phyloP scores from a whole-genome alignment of 2,888 invertebrate genomes.

The Rhyacophila evoluta region DNA sequence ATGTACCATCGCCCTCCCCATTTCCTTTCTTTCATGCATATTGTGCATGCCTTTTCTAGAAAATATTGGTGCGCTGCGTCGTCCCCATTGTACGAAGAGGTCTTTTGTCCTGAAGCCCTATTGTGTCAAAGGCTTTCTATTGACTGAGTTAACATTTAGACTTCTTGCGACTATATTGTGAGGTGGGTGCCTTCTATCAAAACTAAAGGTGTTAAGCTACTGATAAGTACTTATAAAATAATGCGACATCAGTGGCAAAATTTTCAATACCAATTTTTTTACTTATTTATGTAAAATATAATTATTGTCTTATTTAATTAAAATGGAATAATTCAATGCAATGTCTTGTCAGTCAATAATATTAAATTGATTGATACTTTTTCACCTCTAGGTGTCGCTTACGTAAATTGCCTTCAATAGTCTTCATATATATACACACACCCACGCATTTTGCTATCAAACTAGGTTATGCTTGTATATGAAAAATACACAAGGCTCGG shows the following conservation, averaged over 20 bases:
- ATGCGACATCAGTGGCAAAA: not conserved
- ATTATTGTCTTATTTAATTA: too few relatives aligned
- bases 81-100: conserved; percentile 20
- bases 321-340: too few relatives aligned
- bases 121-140: conserved; percentile 13
- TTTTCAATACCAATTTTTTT: not conserved
- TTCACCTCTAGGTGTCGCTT: too few relatives aligned
- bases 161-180: conserved; percentile 8
- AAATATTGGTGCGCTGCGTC: conserved; percentile 19
- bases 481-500: too few relatives aligned
- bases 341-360: too few relatives aligned
- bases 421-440: too few relatives aligned
- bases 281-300: too few relatives aligned
- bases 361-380: too few relatives aligned
- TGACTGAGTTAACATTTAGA: conserved; percentile 22
- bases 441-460: too few relatives aligned
- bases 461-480: too few relatives aligned
- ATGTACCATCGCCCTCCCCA: not conserved
- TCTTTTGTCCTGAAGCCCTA: not conserved
- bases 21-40: conserved; percentile 5
- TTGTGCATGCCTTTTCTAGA: conserved; percentile 17
- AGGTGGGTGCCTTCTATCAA: not conserved
- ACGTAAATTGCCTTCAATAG: too few relatives aligned
- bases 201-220: conserved; percentile 21
- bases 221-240: conserved; percentile 18